These are phyloP conservation scores for Pocota personata DNA, from an alignment of 2,888 invertebrate genomes.

Conservation along the genomic window DNA sequence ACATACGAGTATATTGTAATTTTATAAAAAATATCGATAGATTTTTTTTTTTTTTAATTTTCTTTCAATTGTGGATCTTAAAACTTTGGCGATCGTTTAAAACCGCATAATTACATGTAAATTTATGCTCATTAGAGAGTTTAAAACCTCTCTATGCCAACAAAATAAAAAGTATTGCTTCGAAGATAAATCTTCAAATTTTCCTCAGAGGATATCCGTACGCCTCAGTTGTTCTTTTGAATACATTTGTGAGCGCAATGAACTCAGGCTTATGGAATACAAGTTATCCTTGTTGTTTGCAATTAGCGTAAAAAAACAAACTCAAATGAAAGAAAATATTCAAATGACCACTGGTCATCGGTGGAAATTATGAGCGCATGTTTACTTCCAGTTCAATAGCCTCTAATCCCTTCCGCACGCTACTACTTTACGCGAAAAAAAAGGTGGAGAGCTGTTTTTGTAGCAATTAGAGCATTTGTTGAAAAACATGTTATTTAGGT, in stretches of 20 bases:
- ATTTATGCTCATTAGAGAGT: constrained; percentile 63
- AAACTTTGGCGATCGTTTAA: background rate
- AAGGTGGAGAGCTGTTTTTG: constrained; percentile 5
- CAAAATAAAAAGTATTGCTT: no score
- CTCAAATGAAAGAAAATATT: constrained; percentile 10
- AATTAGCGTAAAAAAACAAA: constrained; percentile 47
- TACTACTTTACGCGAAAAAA: constrained; percentile 61
- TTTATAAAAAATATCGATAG: no score
- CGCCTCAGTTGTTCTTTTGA: constrained; percentile 22
- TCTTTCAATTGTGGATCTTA: background rate
- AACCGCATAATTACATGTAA: constrained; percentile 54
- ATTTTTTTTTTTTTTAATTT: background rate
- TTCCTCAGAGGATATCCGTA: constrained; percentile 12
- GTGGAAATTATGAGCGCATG: constrained; percentile 27
- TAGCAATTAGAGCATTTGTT: constrained; percentile 40
- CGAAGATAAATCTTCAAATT: constrained; percentile 27
- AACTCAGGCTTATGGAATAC: constrained; percentile 4
- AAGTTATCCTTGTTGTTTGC: constrained; percentile 27
- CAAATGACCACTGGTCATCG: constrained; percentile 61
- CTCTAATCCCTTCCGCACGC: constrained; percentile 57
- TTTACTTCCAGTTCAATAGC: constrained; percentile 62
- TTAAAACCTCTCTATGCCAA: background rate
- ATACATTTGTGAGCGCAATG: constrained; percentile 8
- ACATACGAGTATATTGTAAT: no score
- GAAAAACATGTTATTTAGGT: constrained; percentile 53